A percentile compares a stretch with the other conserved stretches of the same genome.
These are phyloP conservation scores for Phymorhynchus buccinoides DNA, from an alignment of 1,140 invertebrate genomes.

Conservation along the genomic window DNA sequence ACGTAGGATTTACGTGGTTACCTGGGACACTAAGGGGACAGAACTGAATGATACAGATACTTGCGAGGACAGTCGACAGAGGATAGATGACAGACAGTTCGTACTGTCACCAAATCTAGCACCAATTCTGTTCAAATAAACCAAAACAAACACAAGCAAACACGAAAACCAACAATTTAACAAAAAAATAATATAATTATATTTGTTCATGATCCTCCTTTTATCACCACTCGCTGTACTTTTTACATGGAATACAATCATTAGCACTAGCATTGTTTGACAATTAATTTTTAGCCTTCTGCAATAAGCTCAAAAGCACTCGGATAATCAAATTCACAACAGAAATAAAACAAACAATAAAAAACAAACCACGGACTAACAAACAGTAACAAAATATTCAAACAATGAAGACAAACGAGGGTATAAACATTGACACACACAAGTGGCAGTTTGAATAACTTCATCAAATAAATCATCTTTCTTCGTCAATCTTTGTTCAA, in stretches of 20 bases:
- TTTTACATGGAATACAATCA: slow-evolving; percentile 4
- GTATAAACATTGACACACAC: neutral
- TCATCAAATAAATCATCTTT: neutral
- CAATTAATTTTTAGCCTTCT: neutral
- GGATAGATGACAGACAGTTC: neutral
- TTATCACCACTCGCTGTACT: slow-evolving; percentile 11
- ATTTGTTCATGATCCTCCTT: neutral
- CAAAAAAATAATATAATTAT: neutral
- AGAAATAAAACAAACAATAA: neutral
- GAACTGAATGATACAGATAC: neutral
- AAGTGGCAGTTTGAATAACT: slow-evolving; percentile 14
- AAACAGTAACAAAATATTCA: neutral
- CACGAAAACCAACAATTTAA: neutral
- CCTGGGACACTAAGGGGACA: no score
- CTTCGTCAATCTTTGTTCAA: slow-evolving; percentile 28
- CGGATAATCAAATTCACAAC: neutral
- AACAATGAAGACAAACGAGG: neutral
- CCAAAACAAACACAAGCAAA: neutral
- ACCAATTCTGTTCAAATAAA: slow-evolving; percentile 14
- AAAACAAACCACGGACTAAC: neutral
- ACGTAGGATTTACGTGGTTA: no score
- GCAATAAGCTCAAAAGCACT: neutral
- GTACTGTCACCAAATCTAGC: slow-evolving; percentile 13
- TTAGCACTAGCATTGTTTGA: neutral
- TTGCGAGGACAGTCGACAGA: neutral